Evolutionary conservation across 2,797 vertebrate species (phyloP).

Genomic region (Rhinichthys osculus): DNA sequence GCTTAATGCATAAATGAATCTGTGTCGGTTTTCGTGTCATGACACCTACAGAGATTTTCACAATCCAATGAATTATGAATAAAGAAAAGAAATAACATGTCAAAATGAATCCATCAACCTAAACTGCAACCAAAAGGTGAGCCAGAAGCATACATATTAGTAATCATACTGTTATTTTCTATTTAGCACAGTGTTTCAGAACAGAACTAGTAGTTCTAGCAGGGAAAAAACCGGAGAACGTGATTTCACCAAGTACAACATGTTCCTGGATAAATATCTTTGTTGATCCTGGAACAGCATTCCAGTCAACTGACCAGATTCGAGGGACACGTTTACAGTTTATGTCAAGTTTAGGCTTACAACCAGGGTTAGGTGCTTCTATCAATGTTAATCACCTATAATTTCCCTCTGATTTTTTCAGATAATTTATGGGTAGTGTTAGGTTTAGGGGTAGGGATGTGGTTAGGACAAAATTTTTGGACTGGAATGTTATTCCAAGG

Average conservation of each 20-base stretch:
- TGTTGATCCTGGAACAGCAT: background rate
- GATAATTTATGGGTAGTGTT: too few relatives aligned
- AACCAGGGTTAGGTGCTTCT: too few relatives aligned
- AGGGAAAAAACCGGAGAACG: background rate
- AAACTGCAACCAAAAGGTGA: background rate
- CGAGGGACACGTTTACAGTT: too few relatives aligned
- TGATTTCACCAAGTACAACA: background rate
- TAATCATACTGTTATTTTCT: background rate
- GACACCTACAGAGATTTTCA: constrained; percentile 30
- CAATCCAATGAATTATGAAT: constrained; percentile 15
- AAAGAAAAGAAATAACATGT: background rate
- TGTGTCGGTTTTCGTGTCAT: constrained; percentile 20
- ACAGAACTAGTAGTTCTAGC: background rate
- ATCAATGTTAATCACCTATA: too few relatives aligned
- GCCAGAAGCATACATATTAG: background rate
- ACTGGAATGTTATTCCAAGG: too few relatives aligned
- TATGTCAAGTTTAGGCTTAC: too few relatives aligned
- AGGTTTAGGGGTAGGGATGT: too few relatives aligned
- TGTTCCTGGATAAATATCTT: background rate
- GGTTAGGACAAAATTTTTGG: too few relatives aligned
- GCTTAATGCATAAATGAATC: constrained; percentile 46
- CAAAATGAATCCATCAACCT: background rate
- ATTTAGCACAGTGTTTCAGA: background rate
- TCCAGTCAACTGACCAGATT: background rate
- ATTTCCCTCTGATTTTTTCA: too few relatives aligned